Evolutionary conservation across 2,888 invertebrate genomes (phyloP).

Genomic region (Galerucella nymphaeae): DNA sequence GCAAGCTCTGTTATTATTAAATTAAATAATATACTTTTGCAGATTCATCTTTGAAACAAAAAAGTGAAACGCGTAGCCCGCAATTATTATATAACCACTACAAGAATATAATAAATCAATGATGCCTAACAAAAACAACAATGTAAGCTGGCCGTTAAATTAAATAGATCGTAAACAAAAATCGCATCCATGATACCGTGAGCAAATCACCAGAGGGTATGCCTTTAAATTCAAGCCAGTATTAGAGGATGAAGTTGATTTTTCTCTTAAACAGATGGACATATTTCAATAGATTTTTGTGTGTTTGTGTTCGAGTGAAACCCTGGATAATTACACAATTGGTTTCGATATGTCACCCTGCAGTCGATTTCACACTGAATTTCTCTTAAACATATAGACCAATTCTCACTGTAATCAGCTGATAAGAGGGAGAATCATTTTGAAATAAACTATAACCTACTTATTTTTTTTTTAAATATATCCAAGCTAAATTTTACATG

Average conservation of each 20-base stretch:
- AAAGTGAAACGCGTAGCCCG: neutral
- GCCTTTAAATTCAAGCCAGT: neutral
- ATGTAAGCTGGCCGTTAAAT: conserved; percentile 4
- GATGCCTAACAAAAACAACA: conserved; percentile 13
- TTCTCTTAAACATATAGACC: no score
- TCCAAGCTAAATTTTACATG: neutral
- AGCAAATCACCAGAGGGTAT: neutral
- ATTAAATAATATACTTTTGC: neutral
- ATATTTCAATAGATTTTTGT: no score
- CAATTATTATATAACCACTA: conserved; percentile 1
- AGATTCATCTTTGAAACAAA: conserved; percentile 10
- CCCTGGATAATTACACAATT: no score
- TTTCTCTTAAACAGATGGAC: neutral
- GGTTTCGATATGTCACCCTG: no score
- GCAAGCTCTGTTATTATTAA: neutral
- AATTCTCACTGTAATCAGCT: no score
- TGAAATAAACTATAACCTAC: neutral
- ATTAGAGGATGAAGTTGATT: neutral
- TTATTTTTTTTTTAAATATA: neutral
- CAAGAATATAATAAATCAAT: neutral
- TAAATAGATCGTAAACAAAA: conserved; percentile 19
- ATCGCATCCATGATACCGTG: neutral
- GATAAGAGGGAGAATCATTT: neutral
- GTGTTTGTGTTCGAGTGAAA: no score
- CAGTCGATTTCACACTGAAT: no score